Percentiles rank a stretch among this genome's conserved stretches.
Evolutionary conservation across 2,888 invertebrate genomes (phyloP).

Genomic region (Chironomus riparius): DNA sequence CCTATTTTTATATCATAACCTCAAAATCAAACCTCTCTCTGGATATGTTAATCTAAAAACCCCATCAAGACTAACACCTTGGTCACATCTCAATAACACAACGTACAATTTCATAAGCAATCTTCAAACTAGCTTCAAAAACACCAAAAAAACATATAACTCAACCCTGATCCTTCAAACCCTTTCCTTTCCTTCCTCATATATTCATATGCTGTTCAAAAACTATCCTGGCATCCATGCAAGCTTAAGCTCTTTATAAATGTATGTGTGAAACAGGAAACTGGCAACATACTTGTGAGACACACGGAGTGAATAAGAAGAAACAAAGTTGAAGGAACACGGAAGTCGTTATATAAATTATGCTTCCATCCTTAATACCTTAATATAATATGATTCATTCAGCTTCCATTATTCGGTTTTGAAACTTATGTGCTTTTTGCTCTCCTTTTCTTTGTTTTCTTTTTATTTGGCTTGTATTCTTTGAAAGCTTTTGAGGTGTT

Average conservation of each 20-base stretch:
- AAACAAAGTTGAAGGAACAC: constrained; percentile 2
- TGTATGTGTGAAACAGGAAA: background rate
- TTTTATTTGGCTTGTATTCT: background rate
- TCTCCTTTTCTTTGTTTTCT: background rate
- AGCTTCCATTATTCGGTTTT: constrained; percentile 10
- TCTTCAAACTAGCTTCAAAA: too few relatives aligned
- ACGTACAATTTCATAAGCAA: too few relatives aligned
- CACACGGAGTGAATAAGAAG: background rate
- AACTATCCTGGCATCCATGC: background rate
- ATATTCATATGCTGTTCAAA: background rate
- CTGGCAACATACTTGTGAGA: background rate
- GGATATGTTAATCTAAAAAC: too few relatives aligned
- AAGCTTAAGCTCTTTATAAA: background rate
- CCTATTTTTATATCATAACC: too few relatives aligned
- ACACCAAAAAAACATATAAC: too few relatives aligned
- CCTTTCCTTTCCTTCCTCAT: background rate
- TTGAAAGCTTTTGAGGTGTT: too few relatives aligned
- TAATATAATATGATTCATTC: constrained; percentile 23
- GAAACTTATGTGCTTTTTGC: constrained; percentile 1
- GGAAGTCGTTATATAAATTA: constrained; percentile 26
- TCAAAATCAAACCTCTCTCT: too few relatives aligned
- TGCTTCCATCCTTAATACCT: constrained; percentile 26
- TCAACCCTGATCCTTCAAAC: background rate
- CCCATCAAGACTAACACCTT: too few relatives aligned
- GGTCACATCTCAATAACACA: too few relatives aligned